Base-by-base conservation (phyloP, 2,113 vertebrate genomes). In the Zosterops hypoxanthus region DNA sequence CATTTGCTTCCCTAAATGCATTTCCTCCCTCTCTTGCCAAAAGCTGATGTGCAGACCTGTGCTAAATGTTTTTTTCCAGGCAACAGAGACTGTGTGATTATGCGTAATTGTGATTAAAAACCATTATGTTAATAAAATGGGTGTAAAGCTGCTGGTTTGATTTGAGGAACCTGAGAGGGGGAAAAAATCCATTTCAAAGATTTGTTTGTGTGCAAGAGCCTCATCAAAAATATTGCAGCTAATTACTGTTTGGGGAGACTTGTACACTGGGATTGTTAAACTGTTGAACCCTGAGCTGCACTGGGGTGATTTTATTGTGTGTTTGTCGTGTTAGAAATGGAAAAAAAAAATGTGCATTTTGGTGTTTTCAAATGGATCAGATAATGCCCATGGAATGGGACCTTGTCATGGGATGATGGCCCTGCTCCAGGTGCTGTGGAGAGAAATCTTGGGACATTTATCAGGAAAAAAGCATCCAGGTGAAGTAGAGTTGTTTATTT, bases 391-490 rank as follows among this genome's bases (percentile, higher is more conserved):
- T 19, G 39, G 86, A 92, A 71, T 19, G 77, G 55, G 79, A 28
- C n/a, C 76, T 94, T 95, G 64, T 86, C 88, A 88, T 4, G 28
- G 69, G 80, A 34, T 72, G 95, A 90, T 76, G 72, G 65, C 72
- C 31, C 41, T 77, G 95, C 73, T 94, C 41, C 22, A 60, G 84
- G 36, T 60, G 91, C 25, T 47, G 46, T 1, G 25, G 60, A 73
- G 59, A 34, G 11, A 82, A 73, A 95, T 19, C 52, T 44, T 44
- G 72, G 75, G 57, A 39, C 36, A 73, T 83, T 92, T 82, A 64
- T 96, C 88, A 92, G 86, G 86, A 97, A 94, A 47, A 47, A 53
- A 92, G 19, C 79, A 80, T 39, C 68, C 44, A 86, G 87, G 88
- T 91, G 87, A 95, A 91, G 65, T 26, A 79, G 44, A 82, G 17